Base-by-base conservation (phyloP, 1,140 invertebrate genomes). In the Aleiodes sp. region DNA sequence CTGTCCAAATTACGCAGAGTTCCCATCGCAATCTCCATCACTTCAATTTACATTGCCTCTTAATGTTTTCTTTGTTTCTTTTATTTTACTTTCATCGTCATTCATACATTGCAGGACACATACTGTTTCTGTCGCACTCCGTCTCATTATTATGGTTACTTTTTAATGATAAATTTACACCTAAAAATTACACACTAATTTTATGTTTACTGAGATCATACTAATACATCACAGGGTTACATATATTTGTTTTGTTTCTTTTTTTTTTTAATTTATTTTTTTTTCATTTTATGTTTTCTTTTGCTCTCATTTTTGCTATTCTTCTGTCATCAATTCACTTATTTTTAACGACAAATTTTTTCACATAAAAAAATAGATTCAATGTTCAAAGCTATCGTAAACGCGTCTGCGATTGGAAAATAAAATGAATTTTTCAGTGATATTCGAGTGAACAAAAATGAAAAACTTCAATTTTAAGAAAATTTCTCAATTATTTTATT, bases 181-280 rank as follows among this genome's bases (percentile, higher is more conserved):
- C 76, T 74, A 80, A 77, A 75, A 76, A 72, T 76, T 71, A 74
- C 59, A 75, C 70, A 66, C 35, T 56, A 67, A 52, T 63, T 78
- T 85, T 83, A 85, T 73, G 77, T 81, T 86, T 85, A 85, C 80
- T 86, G 84, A 86, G 84, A 86, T 86, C 84, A 86, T 85, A 85
- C 81, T 85, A 86, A 86, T 86, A 86, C 84, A 85, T 85, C 84
- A 86, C 84, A 86, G 84, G 84, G 84, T 86, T 86, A 86, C 84
- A 86, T 82, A 81, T 78, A 83, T 76, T 80, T 76, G 75, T 83
- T 82, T 75, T 79, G 39, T 59, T 66, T 75, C 76, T 78, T 76
- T 74, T 78, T 74, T 74, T 76, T 73, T 76, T 70, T 37, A 31
- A 21, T 78, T 71, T 57, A 52, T 26, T 57, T 57, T 43, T 39